Evolutionary conservation across 2,113 vertebrate genomes (phyloP).

Genomic region (Callaeas wilsoni): DNA sequence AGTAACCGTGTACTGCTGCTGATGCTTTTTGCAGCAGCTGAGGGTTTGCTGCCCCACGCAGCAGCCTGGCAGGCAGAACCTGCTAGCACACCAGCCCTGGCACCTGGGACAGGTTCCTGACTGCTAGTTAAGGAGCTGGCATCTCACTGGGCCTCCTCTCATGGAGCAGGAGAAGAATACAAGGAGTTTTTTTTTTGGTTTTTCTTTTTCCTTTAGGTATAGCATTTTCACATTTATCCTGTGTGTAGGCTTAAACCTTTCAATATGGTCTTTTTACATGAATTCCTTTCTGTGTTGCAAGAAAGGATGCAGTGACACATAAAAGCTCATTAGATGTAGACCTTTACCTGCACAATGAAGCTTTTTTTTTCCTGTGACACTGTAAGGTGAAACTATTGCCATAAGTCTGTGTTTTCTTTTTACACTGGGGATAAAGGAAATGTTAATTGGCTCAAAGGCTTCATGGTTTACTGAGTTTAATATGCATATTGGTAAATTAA

Average conservation of each 20-base stretch:
- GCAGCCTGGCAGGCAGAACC: not conserved
- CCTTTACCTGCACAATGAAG: not conserved
- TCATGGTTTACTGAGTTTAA: conserved; percentile 43
- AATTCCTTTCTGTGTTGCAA: not conserved
- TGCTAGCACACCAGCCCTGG: not conserved
- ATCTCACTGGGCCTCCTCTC: not conserved
- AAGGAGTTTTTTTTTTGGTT: not conserved
- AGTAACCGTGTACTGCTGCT: fast-evolving
- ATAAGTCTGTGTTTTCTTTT: not conserved
- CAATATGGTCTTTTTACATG: not conserved
- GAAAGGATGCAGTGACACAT: not conserved
- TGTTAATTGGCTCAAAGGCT: conserved; percentile 42
- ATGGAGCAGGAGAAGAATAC: not conserved
- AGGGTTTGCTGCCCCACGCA: not conserved
- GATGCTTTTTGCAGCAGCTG: not conserved
- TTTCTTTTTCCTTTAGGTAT: not conserved
- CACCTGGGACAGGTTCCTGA: not conserved
- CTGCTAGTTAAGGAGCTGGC: not conserved
- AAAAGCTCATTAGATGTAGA: conserved; percentile 6
- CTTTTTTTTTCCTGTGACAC: not conserved
- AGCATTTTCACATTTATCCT: not conserved
- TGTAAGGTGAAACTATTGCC: not conserved
- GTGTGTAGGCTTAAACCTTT: not conserved
- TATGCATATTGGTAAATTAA: conserved; percentile 64
- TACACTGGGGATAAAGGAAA: not conserved